These are phyloP conservation scores for Lasioglossum zephyrum DNA, from an alignment of 2,888 invertebrate genomes.

Conservation along the genomic window DNA sequence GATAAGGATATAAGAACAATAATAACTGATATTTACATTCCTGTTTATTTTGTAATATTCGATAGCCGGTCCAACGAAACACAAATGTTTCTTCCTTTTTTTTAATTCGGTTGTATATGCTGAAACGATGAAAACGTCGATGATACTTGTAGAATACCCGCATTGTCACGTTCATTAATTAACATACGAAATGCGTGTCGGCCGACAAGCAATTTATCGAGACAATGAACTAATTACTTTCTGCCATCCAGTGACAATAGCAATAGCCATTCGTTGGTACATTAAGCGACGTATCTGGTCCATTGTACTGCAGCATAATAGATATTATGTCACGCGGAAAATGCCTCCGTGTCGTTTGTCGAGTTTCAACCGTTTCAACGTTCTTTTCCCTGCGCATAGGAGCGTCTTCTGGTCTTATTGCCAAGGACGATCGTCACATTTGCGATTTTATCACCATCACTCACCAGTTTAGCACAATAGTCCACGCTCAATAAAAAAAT, in stretches of 20 bases:
- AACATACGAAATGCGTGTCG: constrained; percentile 60
- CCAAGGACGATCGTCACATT: constrained; percentile 15
- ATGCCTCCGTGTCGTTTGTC: constrained; percentile 60
- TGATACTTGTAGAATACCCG: background rate
- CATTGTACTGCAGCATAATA: constrained; percentile 67
- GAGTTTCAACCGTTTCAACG: constrained; percentile 35
- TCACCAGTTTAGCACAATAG: background rate
- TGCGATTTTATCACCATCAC: background rate
- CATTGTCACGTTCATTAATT: constrained; percentile 68
- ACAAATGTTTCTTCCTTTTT: background rate
- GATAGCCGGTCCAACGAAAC: background rate
- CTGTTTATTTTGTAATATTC: background rate
- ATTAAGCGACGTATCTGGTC: constrained; percentile 67
- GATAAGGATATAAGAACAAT: background rate
- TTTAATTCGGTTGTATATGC: background rate
- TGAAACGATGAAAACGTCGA: background rate
- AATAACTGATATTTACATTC: background rate
- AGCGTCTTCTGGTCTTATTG: constrained; percentile 15
- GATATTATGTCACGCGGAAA: constrained; percentile 72
- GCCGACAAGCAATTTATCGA: constrained; percentile 67
- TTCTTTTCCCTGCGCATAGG: constrained; percentile 43
- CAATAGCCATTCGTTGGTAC: constrained; percentile 66
- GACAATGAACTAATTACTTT: constrained; percentile 73
- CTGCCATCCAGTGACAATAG: constrained; percentile 65
- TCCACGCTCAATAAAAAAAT: background rate